Evolutionary conservation across 2,113 vertebrate genomes (phyloP).

Genomic region (Rhynchomys soricoides): DNA sequence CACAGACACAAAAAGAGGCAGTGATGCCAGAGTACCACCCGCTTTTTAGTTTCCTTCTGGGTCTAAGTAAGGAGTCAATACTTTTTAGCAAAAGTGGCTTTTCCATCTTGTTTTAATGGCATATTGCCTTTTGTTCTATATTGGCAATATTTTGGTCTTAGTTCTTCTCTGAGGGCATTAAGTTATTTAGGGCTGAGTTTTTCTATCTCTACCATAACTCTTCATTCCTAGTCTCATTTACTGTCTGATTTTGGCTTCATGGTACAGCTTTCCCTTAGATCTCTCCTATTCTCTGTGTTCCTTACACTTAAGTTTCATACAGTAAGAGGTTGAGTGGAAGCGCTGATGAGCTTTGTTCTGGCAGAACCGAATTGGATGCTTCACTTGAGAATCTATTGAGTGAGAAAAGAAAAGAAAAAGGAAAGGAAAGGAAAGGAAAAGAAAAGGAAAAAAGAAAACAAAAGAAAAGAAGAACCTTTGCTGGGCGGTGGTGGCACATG

Average conservation of each 20-base stretch:
- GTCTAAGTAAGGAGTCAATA: neutral
- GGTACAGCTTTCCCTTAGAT: neutral
- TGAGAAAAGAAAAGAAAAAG: neutral
- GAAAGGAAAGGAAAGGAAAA: too few species aligned
- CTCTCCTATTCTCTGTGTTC: neutral
- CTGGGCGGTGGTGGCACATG: neutral
- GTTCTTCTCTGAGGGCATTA: neutral
- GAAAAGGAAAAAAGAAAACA: too few species aligned
- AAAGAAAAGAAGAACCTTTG: neutral
- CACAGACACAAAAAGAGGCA: neutral
- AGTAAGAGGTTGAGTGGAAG: neutral
- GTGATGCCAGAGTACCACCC: neutral
- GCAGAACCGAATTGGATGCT: neutral
- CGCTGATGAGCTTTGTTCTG: neutral
- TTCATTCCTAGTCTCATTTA: neutral
- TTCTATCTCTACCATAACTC: neutral
- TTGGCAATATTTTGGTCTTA: neutral
- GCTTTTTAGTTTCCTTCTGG: neutral
- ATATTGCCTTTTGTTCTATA: neutral
- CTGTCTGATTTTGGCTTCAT: neutral
- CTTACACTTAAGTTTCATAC: neutral
- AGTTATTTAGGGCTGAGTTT: conserved; percentile 23
- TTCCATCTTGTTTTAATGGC: neutral
- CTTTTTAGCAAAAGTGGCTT: neutral
- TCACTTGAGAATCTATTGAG: neutral